These are phyloP conservation scores for Fabriciana adippe DNA, from an alignment of 2,888 invertebrate species.

Conservation along the genomic window DNA sequence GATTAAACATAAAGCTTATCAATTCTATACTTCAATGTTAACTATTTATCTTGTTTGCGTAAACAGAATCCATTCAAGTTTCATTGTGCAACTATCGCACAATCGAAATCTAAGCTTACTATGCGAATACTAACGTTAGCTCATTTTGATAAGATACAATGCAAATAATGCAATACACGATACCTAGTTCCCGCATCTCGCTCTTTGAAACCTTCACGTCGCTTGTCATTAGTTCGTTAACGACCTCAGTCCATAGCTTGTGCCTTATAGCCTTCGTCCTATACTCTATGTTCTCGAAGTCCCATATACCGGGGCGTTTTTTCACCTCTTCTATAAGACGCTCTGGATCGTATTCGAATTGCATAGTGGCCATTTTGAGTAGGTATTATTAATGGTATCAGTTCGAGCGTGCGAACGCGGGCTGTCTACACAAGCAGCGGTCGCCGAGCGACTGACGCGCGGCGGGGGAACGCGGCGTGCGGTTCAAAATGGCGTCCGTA, in stretches of 20 bases:
- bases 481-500: conserved; percentile 65
- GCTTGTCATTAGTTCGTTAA: conserved; percentile 62
- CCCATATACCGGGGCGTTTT: conserved; percentile 74
- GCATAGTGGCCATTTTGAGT: conserved; percentile 50
- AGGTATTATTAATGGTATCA: conserved; percentile 5
- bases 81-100: conserved; percentile 5
- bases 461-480: conserved; percentile 65
- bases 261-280: conserved; percentile 58
- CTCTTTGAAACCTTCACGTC: conserved; percentile 66
- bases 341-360: conserved; percentile 76
- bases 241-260: conserved; percentile 68
- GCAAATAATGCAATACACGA: conserved; percentile 24
- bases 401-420: conserved; percentile 42
- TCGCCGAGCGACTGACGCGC: conserved; percentile 73
- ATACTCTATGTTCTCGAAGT: conserved; percentile 63
- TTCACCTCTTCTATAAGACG: conserved; percentile 67
- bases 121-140: conserved; percentile 3
- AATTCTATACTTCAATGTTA: conserved; percentile 3
- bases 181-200: conserved; percentile 74
- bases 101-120: conserved; percentile 6
- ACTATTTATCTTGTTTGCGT: conserved; percentile 3
- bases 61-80: conserved; percentile 10
- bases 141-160: conserved; percentile 17
- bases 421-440: conserved; percentile 61
- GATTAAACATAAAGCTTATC: conserved; percentile 19